Evolutionary conservation across 1,140 invertebrate genomes (phyloP).

Genomic region (Drosophila kepulauana): DNA sequence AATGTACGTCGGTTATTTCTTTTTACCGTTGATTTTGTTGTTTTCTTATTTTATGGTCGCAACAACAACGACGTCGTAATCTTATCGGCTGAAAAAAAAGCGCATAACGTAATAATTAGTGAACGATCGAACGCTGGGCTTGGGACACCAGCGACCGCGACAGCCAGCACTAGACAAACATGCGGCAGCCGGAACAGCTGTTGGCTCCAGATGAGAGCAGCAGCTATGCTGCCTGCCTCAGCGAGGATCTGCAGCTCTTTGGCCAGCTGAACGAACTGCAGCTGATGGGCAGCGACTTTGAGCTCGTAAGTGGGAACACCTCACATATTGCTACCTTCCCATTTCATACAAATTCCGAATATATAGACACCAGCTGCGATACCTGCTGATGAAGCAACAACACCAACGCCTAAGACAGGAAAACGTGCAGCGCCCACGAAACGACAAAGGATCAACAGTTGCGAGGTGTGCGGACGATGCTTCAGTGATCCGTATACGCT

Average conservation of each 20-base stretch:
- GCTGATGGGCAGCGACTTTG: constrained; percentile 7
- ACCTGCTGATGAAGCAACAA: neutral
- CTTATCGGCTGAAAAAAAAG: constrained; percentile 27
- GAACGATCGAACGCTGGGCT: constrained; percentile 1
- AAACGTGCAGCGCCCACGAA: constrained; percentile 3
- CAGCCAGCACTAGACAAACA: neutral
- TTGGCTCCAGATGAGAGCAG: neutral
- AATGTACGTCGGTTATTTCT: constrained; percentile 1
- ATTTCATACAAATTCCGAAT: too few species aligned
- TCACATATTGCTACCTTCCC: too few species aligned
- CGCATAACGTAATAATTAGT: constrained; percentile 29
- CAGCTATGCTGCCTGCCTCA: constrained; percentile 46
- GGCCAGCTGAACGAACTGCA: constrained; percentile 44
- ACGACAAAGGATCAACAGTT: constrained; percentile 20
- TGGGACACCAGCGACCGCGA: neutral
- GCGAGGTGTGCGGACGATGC: constrained; percentile 53
- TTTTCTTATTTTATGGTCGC: constrained; percentile 13
- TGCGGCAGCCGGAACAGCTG: constrained; percentile 21
- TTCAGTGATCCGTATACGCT: constrained; percentile 72
- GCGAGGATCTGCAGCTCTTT: constrained; percentile 59
- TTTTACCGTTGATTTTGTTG: neutral
- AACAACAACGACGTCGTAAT: constrained; percentile 28
- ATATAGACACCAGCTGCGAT: neutral
- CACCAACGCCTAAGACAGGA: neutral
- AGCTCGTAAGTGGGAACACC: constrained; percentile 34